These are phyloP conservation scores for Plebejus melissa DNA, from an alignment of 2,888 invertebrate genomes.

Conservation along the genomic window DNA sequence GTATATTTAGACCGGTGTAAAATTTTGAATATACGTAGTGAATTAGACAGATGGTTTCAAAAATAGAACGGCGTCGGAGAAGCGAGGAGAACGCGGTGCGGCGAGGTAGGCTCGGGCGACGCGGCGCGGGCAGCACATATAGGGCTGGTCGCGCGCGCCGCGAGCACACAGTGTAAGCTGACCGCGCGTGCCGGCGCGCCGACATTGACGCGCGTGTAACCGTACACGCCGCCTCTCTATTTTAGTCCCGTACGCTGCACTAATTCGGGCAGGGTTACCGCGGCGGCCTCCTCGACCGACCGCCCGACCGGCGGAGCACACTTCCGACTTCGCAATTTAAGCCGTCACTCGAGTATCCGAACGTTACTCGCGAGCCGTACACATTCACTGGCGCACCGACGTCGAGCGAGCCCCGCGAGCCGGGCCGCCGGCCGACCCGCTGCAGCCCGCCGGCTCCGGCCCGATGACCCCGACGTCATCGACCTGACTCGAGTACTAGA, in stretches of 20 bases:
- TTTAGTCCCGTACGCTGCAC: slow-evolving; percentile 76
- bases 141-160: slow-evolving; percentile 58
- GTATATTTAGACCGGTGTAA: slow-evolving; percentile 70
- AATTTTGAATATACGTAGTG: slow-evolving; percentile 65
- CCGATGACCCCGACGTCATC: slow-evolving; percentile 67
- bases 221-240: slow-evolving; percentile 76
- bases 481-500: slow-evolving; percentile 69
- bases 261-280: slow-evolving; percentile 79
- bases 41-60: slow-evolving; percentile 63
- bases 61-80: slow-evolving; percentile 62
- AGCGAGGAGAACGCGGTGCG: slow-evolving; percentile 52
- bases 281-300: slow-evolving; percentile 65
- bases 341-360: slow-evolving; percentile 55
- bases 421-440: slow-evolving; percentile 33
- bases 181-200: slow-evolving; percentile 61
- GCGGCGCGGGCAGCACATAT: slow-evolving; percentile 67
- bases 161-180: slow-evolving; percentile 51
- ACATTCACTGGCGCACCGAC: slow-evolving; percentile 40
- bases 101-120: slow-evolving; percentile 45
- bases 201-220: slow-evolving; percentile 75
- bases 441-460: slow-evolving; percentile 43
- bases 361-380: slow-evolving; percentile 36
- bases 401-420: slow-evolving; percentile 30
- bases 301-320: slow-evolving; percentile 58
- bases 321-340: slow-evolving; percentile 68